Conservation (phyloP, 2,113 vertebrate genomes). For the Gnathonemus longibarbis region DNA sequence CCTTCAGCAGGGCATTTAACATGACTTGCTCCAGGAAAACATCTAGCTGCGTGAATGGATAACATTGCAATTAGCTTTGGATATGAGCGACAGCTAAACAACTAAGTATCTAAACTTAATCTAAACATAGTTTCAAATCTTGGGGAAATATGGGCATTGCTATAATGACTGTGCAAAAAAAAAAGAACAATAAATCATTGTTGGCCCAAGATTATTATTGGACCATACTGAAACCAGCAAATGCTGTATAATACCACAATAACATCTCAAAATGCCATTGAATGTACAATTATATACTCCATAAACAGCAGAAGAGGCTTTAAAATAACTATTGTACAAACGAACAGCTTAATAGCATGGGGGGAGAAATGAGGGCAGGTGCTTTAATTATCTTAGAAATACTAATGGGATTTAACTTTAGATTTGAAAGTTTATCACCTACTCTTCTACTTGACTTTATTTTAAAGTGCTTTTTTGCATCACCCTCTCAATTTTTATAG, state of each 20-base stretch:
- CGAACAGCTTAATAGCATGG: background rate
- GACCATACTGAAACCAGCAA: background rate
- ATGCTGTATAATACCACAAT: background rate
- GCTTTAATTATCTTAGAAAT: background rate
- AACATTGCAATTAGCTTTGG: background rate
- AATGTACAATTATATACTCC: background rate
- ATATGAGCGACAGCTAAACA: background rate
- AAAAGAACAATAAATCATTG: background rate
- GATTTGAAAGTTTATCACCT: background rate
- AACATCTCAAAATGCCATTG: background rate
- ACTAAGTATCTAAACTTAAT: background rate
- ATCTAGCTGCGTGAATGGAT: background rate
- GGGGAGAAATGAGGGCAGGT: background rate
- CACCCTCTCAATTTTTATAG: background rate
- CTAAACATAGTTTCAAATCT: background rate
- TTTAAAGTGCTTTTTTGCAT: background rate
- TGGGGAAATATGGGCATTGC: background rate
- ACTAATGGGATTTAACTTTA: constrained; percentile 3
- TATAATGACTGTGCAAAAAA: background rate
- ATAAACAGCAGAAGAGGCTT: background rate
- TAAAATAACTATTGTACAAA: background rate
- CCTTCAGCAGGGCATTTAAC: background rate
- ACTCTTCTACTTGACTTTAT: background rate
- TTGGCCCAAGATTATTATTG: background rate
- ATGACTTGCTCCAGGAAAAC: background rate